phyloP scores from a whole-genome alignment of 1,140 invertebrate species.

The Ectropis grisescens region DNA sequence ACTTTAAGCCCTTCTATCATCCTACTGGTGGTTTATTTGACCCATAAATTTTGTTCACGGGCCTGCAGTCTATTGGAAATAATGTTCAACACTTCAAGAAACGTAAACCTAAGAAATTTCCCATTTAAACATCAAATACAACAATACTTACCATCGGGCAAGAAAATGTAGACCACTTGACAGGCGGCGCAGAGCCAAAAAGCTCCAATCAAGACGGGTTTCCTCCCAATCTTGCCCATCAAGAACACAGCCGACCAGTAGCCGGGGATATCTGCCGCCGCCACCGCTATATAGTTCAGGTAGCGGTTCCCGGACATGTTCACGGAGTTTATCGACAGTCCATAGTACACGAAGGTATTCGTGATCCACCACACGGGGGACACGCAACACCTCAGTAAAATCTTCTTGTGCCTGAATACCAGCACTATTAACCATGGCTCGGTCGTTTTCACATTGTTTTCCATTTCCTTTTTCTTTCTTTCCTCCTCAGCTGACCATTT shows the following conservation, averaged over 20 bases:
- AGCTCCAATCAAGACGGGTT: conserved; percentile 65
- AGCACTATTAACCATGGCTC: conserved; percentile 12
- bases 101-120: too few relatives aligned
- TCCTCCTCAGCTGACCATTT: conserved; percentile 12
- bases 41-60: too few relatives aligned
- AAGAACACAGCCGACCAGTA: conserved; percentile 74
- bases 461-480: conserved; percentile 2
- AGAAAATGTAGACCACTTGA: conserved; percentile 41
- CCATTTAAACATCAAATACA: too few relatives aligned
- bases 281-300: conserved; percentile 76
- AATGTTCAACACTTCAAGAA: too few relatives aligned
- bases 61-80: too few relatives aligned
- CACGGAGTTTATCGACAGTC: conserved; percentile 82
- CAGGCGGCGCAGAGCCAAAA: conserved; percentile 73
- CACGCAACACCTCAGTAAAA: conserved; percentile 73
- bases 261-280: conserved; percentile 78
- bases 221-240: conserved; percentile 75
- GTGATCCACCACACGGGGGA: conserved; percentile 80
- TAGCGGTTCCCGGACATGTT: conserved; percentile 79
- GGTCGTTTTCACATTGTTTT: conserved; percentile 2
- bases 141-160: conserved; percentile 33
- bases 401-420: conserved; percentile 19
- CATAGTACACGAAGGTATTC: conserved; percentile 82
- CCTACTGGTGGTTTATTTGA: too few relatives aligned
- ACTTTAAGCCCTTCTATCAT: too few relatives aligned